phyloP scores from a whole-genome alignment of 2,888 invertebrate genomes.

The Thyatira batis region DNA sequence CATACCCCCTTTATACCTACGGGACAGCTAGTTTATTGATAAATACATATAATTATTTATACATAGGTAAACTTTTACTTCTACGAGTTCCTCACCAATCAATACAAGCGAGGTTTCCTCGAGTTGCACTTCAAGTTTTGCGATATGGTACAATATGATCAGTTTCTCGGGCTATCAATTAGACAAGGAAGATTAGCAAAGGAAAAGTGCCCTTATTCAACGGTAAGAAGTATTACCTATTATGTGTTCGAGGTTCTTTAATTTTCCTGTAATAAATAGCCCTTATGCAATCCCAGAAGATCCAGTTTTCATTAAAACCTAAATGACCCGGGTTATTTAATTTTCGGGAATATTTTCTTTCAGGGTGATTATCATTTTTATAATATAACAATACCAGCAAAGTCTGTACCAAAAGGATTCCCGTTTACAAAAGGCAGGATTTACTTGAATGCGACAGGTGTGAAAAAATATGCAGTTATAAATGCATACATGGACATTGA shows the following conservation, averaged over 20 bases:
- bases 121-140: slow-evolving; percentile 39
- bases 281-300: too few relatives aligned
- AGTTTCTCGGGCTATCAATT: slow-evolving; percentile 31
- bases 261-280: too few relatives aligned
- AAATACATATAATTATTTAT: too few relatives aligned
- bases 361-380: slow-evolving; percentile 30
- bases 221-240: slow-evolving; percentile 24
- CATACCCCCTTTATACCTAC: too few relatives aligned
- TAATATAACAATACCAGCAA: slow-evolving; percentile 38
- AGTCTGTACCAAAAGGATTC: slow-evolving; percentile 32
- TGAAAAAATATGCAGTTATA: slow-evolving; percentile 8
- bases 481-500: slow-evolving; percentile 34
- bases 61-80: slow-evolving; percentile 33
- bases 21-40: too few relatives aligned
- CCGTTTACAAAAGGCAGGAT: slow-evolving; percentile 39
- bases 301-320: too few relatives aligned
- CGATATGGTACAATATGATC: slow-evolving; percentile 33
- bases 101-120: slow-evolving; percentile 38
- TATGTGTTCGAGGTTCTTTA: too few relatives aligned
- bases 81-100: slow-evolving; percentile 35
- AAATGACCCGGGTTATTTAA: too few relatives aligned
- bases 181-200: slow-evolving; percentile 14
- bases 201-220: slow-evolving; percentile 26
- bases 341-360: too few relatives aligned
- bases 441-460: slow-evolving; percentile 19